Percentiles rank a stretch among this genome's conserved stretches.
Conservation (phyloP, 2,797 vertebrate species). For the Monodelphis domestica region DNA sequence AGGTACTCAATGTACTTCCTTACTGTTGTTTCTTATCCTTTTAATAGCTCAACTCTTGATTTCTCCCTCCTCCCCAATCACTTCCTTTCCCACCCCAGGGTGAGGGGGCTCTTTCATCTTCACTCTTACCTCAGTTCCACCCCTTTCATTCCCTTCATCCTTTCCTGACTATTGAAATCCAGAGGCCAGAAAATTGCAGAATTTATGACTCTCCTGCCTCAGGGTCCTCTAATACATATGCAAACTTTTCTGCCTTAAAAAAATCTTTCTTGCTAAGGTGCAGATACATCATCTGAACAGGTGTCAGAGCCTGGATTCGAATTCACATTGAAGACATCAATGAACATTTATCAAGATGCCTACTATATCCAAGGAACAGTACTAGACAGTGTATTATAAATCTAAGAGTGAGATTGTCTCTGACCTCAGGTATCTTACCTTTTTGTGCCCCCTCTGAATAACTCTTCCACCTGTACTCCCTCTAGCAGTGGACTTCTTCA, state of each 20-base stretch:
- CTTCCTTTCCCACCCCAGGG: not conserved
- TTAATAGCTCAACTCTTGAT: not conserved
- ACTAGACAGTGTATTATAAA: not conserved
- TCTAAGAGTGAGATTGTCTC: not conserved
- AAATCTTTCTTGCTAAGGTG: not conserved
- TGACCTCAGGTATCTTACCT: not conserved
- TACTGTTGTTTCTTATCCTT: not conserved
- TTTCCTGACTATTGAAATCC: not conserved
- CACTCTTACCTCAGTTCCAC: not conserved
- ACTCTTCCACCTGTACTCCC: not conserved
- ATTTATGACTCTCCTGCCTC: not conserved
- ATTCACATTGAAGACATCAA: not conserved
- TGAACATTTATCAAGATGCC: not conserved
- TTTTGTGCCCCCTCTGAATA: not conserved
- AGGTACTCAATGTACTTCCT: not conserved
- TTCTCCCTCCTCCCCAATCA: not conserved
- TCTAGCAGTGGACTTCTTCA: not conserved
- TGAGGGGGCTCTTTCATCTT: not conserved
- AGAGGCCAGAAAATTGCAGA: not conserved
- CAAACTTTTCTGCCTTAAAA: constrained; percentile 52
- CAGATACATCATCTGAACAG: not conserved
- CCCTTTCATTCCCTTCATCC: not conserved
- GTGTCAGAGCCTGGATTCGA: not conserved
- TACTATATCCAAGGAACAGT: not conserved
- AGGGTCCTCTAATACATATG: constrained; percentile 36